Evolutionary conservation across 2,797 vertebrate genomes (phyloP), one percentile per base, ranked within the genome.

Genomic region (Channa striata): DNA sequence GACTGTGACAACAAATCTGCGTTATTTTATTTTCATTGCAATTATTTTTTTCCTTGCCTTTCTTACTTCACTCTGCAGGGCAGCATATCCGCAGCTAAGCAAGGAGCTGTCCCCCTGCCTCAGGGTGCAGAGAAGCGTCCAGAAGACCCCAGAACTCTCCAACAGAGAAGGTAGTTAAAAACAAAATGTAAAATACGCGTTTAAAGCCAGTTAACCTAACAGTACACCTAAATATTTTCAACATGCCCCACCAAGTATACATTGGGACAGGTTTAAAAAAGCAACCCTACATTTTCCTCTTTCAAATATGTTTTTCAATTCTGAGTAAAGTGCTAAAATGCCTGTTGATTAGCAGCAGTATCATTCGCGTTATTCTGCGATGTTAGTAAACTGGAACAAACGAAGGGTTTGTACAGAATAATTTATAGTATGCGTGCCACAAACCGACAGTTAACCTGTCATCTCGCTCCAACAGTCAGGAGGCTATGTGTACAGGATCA

Each of bases 71-170:
- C n/a, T 74, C 91, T 91, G 13, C 80, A 99, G 97, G 96, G 96
- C 85, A 94, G 87, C 86, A 91, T 95, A 86, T 93, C 95, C 72
- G 94, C 93, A 81, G 94, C 94, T 86, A 99, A 99, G 81, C 95
- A 95, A 92, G 96, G 96, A 93, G 92, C 95, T 78, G 93, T 86
- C 78, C 88, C 95, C 47, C 92, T 94, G 84, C 91, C 95, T 2
- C 92, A 92, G 82, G 53, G 88, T 44, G 74, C 92, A 83, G 98
- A 99, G 67, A 99, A 98, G 88, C 94, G 95, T 69, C 95, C 95
- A 20, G 95, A 95, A 72, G 98, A 98, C 85, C 98, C 98, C 44
- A 94, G 97, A 83, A 96, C 96, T 89, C 96, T 97, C 59, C 96
- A 97, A 79, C 97, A 97, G 85, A 97, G 96, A 86, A 93, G 89